These are phyloP conservation scores for Odocoileus hemionus DNA, from an alignment of 2,113 vertebrate species.

Conservation along the genomic window DNA sequence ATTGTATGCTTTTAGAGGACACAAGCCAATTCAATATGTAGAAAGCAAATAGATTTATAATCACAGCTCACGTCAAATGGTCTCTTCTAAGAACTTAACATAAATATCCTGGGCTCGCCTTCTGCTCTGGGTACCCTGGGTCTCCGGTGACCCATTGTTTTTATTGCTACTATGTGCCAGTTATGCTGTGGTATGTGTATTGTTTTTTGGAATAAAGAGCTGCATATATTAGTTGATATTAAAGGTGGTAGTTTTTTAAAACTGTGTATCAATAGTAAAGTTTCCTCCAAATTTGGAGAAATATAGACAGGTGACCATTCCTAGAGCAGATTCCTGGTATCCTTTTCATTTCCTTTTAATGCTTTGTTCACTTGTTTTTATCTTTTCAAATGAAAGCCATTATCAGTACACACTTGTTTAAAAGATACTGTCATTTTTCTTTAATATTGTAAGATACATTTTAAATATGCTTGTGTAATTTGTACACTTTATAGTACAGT, in stretches of 20 bases:
- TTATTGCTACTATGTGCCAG: neutral
- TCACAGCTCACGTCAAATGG: neutral
- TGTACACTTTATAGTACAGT: neutral
- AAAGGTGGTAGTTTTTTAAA: neutral
- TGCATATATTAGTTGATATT: neutral
- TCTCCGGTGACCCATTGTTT: neutral
- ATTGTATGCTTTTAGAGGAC: neutral
- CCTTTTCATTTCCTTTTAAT: neutral
- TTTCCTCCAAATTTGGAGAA: neutral
- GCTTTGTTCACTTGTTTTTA: neutral
- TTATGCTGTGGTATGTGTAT: neutral
- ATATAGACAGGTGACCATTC: neutral
- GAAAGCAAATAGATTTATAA: neutral
- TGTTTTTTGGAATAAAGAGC: neutral
- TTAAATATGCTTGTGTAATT: neutral
- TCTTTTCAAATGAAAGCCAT: neutral
- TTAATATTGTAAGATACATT: neutral
- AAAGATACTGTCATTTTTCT: neutral
- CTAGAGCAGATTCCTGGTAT: neutral
- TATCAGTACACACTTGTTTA: neutral
- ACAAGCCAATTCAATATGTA: neutral
- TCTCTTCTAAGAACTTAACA: neutral
- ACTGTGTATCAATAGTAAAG: neutral
- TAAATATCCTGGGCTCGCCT: neutral
- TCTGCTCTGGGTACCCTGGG: neutral